Evolutionary conservation across 2,888 invertebrate genomes (phyloP).

Genomic region (Eristalis arbustorum): DNA sequence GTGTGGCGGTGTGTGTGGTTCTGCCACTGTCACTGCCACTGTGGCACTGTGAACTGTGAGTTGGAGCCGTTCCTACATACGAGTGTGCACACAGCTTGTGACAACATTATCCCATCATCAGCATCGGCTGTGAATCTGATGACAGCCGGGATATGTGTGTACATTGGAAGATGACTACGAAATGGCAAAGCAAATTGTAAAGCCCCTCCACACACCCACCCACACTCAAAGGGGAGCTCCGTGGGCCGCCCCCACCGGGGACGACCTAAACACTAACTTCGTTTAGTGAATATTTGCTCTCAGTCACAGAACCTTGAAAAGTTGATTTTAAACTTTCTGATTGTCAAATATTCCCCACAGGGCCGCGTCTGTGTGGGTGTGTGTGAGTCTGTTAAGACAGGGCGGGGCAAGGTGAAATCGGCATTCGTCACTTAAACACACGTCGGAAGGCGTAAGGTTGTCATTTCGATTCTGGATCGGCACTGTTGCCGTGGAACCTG

Average conservation of each 20-base stretch:
- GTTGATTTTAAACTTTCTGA: conserved; percentile 60
- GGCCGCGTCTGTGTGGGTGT: neutral
- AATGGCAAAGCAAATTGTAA: conserved; percentile 53
- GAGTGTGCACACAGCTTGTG: conserved; percentile 16
- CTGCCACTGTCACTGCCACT: neutral
- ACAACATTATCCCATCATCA: conserved; percentile 52
- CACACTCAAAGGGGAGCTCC: conserved; percentile 17
- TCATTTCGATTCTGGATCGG: conserved; percentile 6
- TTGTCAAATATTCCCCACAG: conserved; percentile 45
- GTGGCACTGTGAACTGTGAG: neutral
- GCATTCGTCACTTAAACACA: neutral
- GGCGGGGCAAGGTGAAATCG: neutral
- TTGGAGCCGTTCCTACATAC: conserved; percentile 6
- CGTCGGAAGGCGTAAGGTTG: conserved; percentile 18
- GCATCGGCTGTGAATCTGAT: conserved; percentile 36
- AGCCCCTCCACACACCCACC: neutral
- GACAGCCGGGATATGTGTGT: conserved; percentile 31
- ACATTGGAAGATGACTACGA: conserved; percentile 23
- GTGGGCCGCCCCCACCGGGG: conserved; percentile 33
- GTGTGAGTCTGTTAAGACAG: neutral
- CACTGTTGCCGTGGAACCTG: neutral
- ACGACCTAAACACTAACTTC: conserved; percentile 47
- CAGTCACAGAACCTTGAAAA: conserved; percentile 49
- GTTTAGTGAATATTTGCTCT: conserved; percentile 50
- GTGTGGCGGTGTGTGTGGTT: neutral